These are phyloP conservation scores for Ormyrus pomaceus DNA, from an alignment of 2,888 invertebrate genomes.

Conservation along the genomic window DNA sequence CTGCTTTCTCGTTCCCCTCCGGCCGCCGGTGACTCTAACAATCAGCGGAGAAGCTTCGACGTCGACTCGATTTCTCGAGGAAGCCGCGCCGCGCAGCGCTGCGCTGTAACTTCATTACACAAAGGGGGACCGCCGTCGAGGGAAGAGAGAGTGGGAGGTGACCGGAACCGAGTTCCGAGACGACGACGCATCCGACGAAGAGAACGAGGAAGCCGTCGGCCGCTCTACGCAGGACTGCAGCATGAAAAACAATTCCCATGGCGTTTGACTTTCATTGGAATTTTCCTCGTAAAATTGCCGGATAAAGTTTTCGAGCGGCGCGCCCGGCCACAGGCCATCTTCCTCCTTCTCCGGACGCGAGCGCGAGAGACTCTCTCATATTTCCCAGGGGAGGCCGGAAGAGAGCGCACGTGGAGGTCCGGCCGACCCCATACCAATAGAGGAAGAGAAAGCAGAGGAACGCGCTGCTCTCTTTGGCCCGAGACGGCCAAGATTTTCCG, in stretches of 20 bases:
- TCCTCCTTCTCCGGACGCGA: constrained; percentile 58
- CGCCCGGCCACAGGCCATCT: constrained; percentile 51
- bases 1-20: not conserved
- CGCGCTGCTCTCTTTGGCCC: not conserved
- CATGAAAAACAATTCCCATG: constrained; percentile 66
- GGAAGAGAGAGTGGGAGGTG: not conserved
- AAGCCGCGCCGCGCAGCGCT: not conserved
- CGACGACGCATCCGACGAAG: not conserved
- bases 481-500: constrained; percentile 23
- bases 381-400: constrained; percentile 68
- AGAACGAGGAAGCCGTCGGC: not conserved
- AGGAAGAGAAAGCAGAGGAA: not conserved
- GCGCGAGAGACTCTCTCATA: constrained; percentile 68
- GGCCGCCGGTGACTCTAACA: not conserved
- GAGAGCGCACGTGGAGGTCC: constrained; percentile 31
- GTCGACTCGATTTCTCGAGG: constrained; percentile 27
- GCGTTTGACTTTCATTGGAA: constrained; percentile 69
- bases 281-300: constrained; percentile 67
- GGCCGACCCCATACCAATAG: constrained; percentile 4
- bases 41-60: constrained; percentile 26
- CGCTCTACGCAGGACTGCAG: constrained; percentile 14
- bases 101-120: constrained; percentile 41
- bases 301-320: constrained; percentile 67
- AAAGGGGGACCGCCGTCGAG: not conserved
- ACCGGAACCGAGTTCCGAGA: not conserved